Conservation (phyloP, 1,140 invertebrate genomes). For the Drosophila sulfurigaster region DNA sequence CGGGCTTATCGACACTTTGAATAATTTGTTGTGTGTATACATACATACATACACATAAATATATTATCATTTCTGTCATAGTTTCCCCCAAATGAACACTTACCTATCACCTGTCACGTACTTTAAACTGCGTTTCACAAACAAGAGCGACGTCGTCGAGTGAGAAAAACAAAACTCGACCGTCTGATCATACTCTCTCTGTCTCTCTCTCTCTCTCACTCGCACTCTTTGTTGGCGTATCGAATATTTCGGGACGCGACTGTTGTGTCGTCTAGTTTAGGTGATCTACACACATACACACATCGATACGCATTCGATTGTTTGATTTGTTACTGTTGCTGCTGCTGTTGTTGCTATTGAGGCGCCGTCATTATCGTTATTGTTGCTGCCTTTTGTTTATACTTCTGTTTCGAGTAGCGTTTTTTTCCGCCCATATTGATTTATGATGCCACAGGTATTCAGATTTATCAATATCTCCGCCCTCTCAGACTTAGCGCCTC, state of each 20-base stretch:
- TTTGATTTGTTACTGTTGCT: background rate
- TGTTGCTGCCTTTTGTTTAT: slow-evolving; percentile 13
- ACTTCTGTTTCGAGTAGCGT: slow-evolving; percentile 27
- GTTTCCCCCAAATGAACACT: slow-evolving; percentile 20
- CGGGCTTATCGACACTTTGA: slow-evolving; percentile 37
- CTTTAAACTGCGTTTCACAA: slow-evolving; percentile 5
- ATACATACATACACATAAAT: slow-evolving; percentile 19
- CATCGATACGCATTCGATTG: background rate
- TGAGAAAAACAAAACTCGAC: background rate
- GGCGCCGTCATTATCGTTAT: slow-evolving; percentile 19
- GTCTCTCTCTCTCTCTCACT: background rate
- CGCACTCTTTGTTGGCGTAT: background rate
- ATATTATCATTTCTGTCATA: slow-evolving; percentile 34
- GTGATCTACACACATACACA: background rate
- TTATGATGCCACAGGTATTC: slow-evolving; percentile 25
- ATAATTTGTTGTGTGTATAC: slow-evolving; percentile 37
- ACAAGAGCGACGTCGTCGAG: background rate
- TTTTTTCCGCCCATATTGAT: slow-evolving; percentile 33
- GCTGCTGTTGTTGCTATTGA: background rate
- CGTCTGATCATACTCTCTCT: background rate
- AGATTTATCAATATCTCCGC: slow-evolving; percentile 23
- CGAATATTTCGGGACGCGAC: background rate
- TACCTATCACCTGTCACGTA: slow-evolving; percentile 42
- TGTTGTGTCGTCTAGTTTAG: background rate
- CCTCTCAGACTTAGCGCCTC: background rate